Evolutionary conservation across 2,797 vertebrate genomes (phyloP).

Genomic region (Myotis pilosus): DNA sequence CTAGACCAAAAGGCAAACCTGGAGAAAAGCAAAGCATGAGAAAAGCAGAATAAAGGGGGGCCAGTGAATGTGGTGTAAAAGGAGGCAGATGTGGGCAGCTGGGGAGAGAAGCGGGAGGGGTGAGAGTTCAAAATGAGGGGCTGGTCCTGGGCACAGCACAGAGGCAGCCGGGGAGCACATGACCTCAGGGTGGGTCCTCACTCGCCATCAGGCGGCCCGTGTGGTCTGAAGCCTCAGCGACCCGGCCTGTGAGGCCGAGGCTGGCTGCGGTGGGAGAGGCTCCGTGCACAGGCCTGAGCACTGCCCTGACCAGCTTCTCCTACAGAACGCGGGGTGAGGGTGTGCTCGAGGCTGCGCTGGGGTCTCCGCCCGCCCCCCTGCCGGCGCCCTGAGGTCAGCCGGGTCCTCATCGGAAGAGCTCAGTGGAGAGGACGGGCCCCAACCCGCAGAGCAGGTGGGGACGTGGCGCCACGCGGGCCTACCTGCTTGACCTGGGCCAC

Average conservation of each 20-base stretch:
- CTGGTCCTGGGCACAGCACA: neutral
- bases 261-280: neutral
- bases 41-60: neutral
- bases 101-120: neutral
- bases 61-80: neutral
- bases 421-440: neutral
- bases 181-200: neutral
- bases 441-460: neutral
- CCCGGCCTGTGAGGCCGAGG: neutral
- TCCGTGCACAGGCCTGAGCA: accelerated
- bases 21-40: neutral
- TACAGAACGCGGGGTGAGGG: neutral
- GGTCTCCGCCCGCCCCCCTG: neutral
- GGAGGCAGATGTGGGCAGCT: neutral
- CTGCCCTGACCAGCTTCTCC: neutral
- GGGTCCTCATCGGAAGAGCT: neutral
- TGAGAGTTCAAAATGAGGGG: neutral
- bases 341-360: neutral
- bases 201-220: neutral
- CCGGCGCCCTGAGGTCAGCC: neutral
- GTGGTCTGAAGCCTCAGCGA: neutral
- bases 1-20: neutral
- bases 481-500: conserved; percentile 92
- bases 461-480: neutral
- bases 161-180: neutral